Percentiles rank a stretch among this genome's conserved stretches.
phyloP scores from a whole-genome alignment of 2,113 vertebrate species.

The Indicator indicator region DNA sequence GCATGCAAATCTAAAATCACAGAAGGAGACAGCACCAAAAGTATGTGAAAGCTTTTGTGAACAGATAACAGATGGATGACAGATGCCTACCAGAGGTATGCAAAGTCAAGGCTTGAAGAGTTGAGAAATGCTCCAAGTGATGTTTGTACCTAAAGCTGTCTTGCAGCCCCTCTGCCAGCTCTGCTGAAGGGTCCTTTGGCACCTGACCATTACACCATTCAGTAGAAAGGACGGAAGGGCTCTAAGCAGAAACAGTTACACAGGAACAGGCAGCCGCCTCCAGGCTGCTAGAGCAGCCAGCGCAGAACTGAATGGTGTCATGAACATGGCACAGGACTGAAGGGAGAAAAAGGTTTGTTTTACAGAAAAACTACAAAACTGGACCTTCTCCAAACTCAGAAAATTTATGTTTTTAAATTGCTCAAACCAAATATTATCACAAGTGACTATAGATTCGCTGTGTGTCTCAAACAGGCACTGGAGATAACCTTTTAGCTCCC shows the following conservation, averaged over 20 bases:
- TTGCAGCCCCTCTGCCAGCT: background rate
- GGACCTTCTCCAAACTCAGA: background rate
- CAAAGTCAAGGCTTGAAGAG: background rate
- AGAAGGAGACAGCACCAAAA: conserved; percentile 8
- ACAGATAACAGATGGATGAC: background rate
- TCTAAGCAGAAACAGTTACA: background rate
- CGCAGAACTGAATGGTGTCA: background rate
- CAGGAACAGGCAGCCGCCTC: background rate
- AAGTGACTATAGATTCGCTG: background rate
- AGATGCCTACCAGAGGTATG: conserved; percentile 45
- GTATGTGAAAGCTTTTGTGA: conserved; percentile 3
- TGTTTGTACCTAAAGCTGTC: background rate
- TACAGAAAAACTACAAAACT: background rate
- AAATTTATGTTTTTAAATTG: background rate
- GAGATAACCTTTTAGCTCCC: background rate
- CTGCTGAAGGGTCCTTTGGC: background rate
- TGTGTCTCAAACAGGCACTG: background rate
- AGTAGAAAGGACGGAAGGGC: background rate
- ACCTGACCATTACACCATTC: rapidly evolving
- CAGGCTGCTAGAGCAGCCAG: background rate
- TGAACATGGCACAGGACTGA: rapidly evolving
- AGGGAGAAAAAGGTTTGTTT: background rate
- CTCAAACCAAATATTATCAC: background rate
- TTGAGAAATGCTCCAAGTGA: background rate
- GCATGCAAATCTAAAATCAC: background rate